Evolutionary conservation across 2,797 vertebrate species (phyloP).

Genomic region (Amblyopsis hoosieri): DNA sequence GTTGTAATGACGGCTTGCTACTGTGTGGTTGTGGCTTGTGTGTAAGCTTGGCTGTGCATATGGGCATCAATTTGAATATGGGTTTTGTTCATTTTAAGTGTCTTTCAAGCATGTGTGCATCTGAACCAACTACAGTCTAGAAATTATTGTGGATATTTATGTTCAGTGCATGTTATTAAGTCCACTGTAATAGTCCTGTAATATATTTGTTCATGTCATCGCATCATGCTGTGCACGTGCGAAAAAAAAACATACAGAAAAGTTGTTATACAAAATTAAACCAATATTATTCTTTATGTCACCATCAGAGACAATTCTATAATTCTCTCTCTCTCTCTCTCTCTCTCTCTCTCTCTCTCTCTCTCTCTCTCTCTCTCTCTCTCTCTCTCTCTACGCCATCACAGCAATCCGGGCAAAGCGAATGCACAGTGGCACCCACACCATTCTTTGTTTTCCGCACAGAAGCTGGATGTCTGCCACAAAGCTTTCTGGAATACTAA

Average conservation of each 20-base stretch:
- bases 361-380: background rate
- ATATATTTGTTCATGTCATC: background rate
- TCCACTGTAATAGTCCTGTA: background rate
- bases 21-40: background rate
- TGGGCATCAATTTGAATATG: conserved; percentile 10
- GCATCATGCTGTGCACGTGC: no score
- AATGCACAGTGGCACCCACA: conserved; percentile 31
- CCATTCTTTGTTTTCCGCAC: conserved; percentile 52
- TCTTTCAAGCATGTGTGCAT: background rate
- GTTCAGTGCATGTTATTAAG: conserved; percentile 3
- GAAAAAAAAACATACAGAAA: no score
- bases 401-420: conserved; percentile 40
- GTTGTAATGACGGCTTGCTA: conserved; percentile 23
- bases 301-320: conserved; percentile 9
- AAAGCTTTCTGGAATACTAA: conserved; percentile 77
- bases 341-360: conserved; percentile 10
- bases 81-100: conserved; percentile 1
- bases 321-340: conserved; percentile 11
- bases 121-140: no score
- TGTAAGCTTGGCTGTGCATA: conserved; percentile 13
- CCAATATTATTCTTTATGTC: no score
- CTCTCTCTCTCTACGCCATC: conserved; percentile 21
- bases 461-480: conserved; percentile 64
- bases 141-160: conserved; percentile 7
- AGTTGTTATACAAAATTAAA: no score